These are phyloP conservation scores for Propithecus deckenii DNA, from an alignment of 2,797 vertebrate species.

Conservation along the genomic window DNA sequence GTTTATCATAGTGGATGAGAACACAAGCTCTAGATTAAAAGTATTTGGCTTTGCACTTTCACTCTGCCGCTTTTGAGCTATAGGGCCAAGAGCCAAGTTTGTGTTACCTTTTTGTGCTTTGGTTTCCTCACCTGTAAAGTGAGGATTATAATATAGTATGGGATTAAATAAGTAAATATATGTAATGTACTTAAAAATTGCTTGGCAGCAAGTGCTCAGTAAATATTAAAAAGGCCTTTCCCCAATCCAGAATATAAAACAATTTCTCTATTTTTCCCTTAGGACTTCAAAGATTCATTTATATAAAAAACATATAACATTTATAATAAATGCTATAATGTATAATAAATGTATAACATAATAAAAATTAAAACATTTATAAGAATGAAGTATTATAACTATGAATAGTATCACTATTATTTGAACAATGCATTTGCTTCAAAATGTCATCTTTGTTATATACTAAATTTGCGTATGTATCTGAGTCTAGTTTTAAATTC, in stretches of 20 bases:
- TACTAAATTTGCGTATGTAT: slow-evolving; percentile 40
- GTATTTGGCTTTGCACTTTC: neutral
- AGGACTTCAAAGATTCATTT: slow-evolving; percentile 4
- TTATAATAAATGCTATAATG: neutral
- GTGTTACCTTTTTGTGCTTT: neutral
- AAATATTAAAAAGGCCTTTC: slow-evolving; percentile 14
- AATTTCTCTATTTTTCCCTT: neutral
- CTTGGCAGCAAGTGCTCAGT: neutral
- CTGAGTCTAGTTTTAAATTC: slow-evolving; percentile 29
- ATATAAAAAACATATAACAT: neutral
- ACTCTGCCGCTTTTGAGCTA: neutral
- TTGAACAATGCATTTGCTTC: slow-evolving; percentile 30
- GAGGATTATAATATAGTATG: neutral
- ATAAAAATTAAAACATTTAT: slow-evolving; percentile 28
- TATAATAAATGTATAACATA: neutral
- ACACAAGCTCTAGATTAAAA: neutral
- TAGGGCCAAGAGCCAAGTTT: neutral
- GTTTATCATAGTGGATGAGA: neutral
- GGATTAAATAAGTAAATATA: slow-evolving; percentile 9
- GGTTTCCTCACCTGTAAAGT: neutral
- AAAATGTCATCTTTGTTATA: slow-evolving; percentile 47
- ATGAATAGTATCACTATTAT: slow-evolving; percentile 5
- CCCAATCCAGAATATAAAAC: slow-evolving; percentile 22
- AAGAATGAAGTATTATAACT: neutral
- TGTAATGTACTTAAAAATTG: neutral